Evolutionary conservation across 2,888 invertebrate genomes (phyloP), one percentile per base, ranked within the genome.

Genomic region (Ophion ellenae): DNA sequence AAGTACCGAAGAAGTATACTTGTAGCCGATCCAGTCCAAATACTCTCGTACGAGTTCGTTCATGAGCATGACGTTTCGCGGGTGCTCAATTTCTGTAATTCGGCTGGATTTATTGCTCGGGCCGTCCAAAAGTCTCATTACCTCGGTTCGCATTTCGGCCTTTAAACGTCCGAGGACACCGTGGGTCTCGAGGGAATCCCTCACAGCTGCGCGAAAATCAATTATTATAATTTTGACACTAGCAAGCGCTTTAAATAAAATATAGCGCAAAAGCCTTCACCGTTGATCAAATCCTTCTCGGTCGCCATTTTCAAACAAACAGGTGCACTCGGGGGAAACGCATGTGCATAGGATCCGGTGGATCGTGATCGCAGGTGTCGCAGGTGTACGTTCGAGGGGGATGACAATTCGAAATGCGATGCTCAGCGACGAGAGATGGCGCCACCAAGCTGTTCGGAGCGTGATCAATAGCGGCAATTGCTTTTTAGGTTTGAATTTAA

Each of bases 21-120:
- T 94, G 89, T 96, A 97, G 0, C 96, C 97, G 89, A 96, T 96
- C 97, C 97, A 97, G 87, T 96, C 95, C 4, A 97, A 92, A 90
- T 97, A 97, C 91, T 97, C 97, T 83, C 96, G 93, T 6, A 97
- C 95, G 0, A 97, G 94, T 90, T 96, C 96, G 89, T 97, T 97
- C 66, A 96, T 94, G 0, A 97, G 92, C 59, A 95, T 63, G 40
- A 94, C 89, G 83, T 94, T 90, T 20, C 91, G 90, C 17, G 93
- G 90, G 28, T 89, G 88, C 53, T 91, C 91, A 10, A 91, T 90
- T 57, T 85, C 86, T 69, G 90, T 91, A 7, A 84, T 83, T 84
- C 85, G 90, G 67, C 81, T 89, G 47, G 90, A 90, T 83, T 87
- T 53, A 17, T 53, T 90, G 57, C 88, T 87, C 6, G 91, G 91